Percentiles rank a stretch among this genome's conserved stretches.
Evolutionary conservation across 2,113 vertebrate genomes (phyloP).

Genomic region (Cacatua alba): DNA sequence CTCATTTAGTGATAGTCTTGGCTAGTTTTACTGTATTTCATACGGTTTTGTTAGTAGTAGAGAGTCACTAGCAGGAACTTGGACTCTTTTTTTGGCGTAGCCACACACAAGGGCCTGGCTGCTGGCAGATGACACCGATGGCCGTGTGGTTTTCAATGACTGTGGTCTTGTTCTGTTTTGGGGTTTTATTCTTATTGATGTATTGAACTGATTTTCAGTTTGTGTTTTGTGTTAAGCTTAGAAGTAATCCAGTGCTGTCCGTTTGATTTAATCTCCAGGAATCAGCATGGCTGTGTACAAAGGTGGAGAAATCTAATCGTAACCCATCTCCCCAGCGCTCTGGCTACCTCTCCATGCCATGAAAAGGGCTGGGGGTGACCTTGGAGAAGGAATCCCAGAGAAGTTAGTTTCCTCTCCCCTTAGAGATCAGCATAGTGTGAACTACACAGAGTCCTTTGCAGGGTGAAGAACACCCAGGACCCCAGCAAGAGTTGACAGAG

Average conservation of each 20-base stretch:
- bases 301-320: background rate
- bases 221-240: conserved; percentile 15
- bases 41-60: background rate
- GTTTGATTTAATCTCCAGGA: background rate
- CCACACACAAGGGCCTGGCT: conserved; percentile 32
- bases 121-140: conserved; percentile 47
- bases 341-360: background rate
- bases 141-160: conserved; percentile 16
- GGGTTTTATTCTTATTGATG: background rate
- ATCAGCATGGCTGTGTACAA: background rate
- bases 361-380: background rate
- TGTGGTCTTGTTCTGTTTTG: background rate
- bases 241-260: background rate
- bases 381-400: background rate
- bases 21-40: background rate
- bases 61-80: conserved; percentile 37
- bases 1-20: background rate
- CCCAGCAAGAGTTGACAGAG: background rate
- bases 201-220: conserved; percentile 29
- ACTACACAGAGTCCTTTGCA: background rate
- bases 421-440: background rate
- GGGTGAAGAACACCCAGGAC: background rate
- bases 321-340: background rate
- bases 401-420: background rate
- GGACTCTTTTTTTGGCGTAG: background rate